Conservation (phyloP, 2,113 vertebrate species). For the Grantiella picta region DNA sequence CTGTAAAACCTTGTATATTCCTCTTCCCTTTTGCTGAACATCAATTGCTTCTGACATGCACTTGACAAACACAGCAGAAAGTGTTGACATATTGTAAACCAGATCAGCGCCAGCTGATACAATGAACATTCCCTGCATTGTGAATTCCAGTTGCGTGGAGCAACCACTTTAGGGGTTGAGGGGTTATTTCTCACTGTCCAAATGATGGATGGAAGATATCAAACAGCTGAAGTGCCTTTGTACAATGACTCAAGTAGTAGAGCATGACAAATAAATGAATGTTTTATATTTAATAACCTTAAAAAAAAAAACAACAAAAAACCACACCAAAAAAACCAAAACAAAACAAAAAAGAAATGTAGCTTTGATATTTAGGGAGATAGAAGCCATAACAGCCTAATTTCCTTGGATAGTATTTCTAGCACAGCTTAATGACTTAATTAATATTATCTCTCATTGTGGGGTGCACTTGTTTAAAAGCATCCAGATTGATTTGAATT, state of each 20-base stretch:
- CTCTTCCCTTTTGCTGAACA: background rate
- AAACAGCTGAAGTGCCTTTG: background rate
- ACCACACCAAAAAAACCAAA: background rate
- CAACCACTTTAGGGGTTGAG: background rate
- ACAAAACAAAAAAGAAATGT: no score
- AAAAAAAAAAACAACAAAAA: background rate
- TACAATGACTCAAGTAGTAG: background rate
- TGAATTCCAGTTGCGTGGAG: background rate
- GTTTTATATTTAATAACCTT: background rate
- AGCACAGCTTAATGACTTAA: background rate
- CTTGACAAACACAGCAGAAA: background rate
- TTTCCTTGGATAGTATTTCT: background rate
- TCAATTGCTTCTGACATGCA: background rate
- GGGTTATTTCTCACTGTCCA: slow-evolving; percentile 13
- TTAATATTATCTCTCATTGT: background rate
- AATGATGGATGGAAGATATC: slow-evolving; percentile 16
- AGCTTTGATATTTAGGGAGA: background rate
- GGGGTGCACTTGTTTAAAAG: background rate
- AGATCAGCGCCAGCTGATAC: background rate
- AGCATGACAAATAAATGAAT: background rate
- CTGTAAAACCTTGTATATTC: background rate
- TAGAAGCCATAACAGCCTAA: background rate
- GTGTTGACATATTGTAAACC: background rate
- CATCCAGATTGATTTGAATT: background rate
- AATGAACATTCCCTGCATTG: background rate